A percentile compares a stretch with the other conserved stretches of the same genome.
Conservation (phyloP, 2,888 invertebrate species). For the Icerya purchasi region DNA sequence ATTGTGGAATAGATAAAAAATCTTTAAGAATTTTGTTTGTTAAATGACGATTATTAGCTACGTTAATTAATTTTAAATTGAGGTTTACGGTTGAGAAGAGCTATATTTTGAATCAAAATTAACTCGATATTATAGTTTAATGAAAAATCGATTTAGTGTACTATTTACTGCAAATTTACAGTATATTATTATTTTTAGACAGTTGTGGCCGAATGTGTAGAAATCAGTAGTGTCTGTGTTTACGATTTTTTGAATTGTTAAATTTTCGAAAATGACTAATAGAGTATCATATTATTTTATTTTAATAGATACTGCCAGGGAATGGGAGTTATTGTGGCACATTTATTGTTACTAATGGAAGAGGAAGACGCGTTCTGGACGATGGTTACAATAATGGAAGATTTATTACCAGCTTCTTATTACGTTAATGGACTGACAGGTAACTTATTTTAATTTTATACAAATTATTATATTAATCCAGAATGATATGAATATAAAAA, state of each 20-base stretch:
- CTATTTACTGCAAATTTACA: background rate
- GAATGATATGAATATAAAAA: background rate
- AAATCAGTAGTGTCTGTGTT: background rate
- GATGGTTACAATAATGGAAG: conserved; percentile 97
- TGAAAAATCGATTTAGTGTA: background rate
- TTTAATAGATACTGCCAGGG: conserved; percentile 62
- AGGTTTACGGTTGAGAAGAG: too few species aligned
- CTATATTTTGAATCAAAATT: too few species aligned
- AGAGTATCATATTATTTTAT: too few species aligned
- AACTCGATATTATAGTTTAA: too few species aligned
- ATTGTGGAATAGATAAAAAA: too few species aligned
- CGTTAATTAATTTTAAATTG: too few species aligned
- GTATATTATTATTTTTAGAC: background rate
- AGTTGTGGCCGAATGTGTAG: background rate
- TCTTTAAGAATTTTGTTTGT: too few species aligned
- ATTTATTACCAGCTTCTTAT: conserved; percentile 88
- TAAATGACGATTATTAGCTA: too few species aligned
- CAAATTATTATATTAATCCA: background rate
- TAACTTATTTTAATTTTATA: conserved; percentile 19
- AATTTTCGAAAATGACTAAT: too few species aligned
- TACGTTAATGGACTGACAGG: conserved; percentile 80
- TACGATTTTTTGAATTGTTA: background rate
- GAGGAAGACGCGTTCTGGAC: conserved; percentile 99
- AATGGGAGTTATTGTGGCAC: conserved; percentile 80
- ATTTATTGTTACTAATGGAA: conserved; percentile 75